These are phyloP conservation scores for Nerophis ophidion DNA, from an alignment of 2,113 vertebrate species.

Conservation along the genomic window DNA sequence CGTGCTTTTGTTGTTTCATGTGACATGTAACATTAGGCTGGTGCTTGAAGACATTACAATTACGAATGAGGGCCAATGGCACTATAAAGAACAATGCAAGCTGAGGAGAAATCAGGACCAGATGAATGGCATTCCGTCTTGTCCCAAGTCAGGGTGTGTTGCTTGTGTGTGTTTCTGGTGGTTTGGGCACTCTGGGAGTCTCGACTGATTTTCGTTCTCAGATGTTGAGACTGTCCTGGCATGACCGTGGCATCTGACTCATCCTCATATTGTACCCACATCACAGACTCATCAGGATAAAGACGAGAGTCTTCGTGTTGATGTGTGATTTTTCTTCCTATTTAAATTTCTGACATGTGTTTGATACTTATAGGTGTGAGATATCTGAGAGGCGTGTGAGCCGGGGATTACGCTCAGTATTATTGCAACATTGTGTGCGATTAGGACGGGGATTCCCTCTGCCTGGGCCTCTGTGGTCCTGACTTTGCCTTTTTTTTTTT, in stretches of 20 bases:
- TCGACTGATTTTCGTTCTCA: constrained; percentile 48
- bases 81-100: neutral
- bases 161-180: constrained; percentile 45
- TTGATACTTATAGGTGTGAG: constrained; percentile 32
- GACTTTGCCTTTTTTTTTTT: neutral
- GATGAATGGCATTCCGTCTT: constrained; percentile 61
- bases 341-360: neutral
- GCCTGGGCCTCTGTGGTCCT: constrained; percentile 2
- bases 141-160: constrained; percentile 57
- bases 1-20: no score
- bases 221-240: constrained; percentile 54
- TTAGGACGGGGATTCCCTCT: constrained; percentile 56
- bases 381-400: constrained; percentile 29
- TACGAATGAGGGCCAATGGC: neutral
- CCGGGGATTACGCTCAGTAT: constrained; percentile 40
- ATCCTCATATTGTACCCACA: constrained; percentile 11
- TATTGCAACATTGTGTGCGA: constrained; percentile 19
- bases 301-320: neutral
- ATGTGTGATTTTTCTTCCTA: neutral
- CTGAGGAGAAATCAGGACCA: constrained; percentile 55
- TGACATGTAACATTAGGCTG: no score
- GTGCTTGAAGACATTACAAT: neutral
- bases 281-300: constrained; percentile 19
- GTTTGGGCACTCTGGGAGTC: constrained; percentile 64
- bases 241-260: constrained; percentile 49